phyloP scores from a whole-genome alignment of 2,113 vertebrate species.

The Gnathonemus echidnorhynchus region DNA sequence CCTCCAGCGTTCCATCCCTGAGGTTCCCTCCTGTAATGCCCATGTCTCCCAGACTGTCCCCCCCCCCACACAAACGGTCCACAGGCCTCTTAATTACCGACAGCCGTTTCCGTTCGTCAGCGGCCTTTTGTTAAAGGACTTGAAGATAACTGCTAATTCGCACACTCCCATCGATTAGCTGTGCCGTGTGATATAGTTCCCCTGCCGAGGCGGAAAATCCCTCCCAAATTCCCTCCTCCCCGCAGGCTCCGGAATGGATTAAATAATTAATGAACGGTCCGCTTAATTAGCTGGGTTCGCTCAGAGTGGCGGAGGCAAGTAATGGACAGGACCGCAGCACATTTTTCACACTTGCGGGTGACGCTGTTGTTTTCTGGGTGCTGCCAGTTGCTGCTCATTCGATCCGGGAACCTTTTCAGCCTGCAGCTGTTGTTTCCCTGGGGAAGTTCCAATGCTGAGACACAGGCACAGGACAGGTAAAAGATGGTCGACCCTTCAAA shows the following conservation, averaged over 20 bases:
- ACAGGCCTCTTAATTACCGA: slow-evolving; percentile 55
- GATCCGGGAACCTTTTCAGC: too few species aligned
- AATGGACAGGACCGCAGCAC: not conserved
- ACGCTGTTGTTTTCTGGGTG: not conserved
- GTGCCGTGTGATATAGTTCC: slow-evolving; percentile 49
- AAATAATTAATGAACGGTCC: slow-evolving; percentile 62
- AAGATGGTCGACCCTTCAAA: not conserved
- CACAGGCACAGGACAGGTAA: not conserved
- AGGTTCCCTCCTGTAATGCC: not conserved
- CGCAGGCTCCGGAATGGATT: slow-evolving; percentile 41
- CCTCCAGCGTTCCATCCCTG: not conserved
- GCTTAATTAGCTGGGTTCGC: slow-evolving; percentile 65
- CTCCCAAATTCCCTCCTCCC: not conserved
- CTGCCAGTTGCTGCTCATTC: not conserved
- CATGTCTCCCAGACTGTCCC: not conserved
- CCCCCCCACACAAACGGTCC: not conserved
- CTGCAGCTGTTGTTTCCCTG: not conserved
- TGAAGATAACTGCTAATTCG: slow-evolving; percentile 65
- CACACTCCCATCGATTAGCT: slow-evolving; percentile 54
- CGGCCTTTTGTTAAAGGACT: slow-evolving; percentile 53
- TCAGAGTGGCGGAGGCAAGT: slow-evolving; percentile 42
- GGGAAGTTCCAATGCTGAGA: not conserved
- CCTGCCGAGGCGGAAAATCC: slow-evolving; percentile 36
- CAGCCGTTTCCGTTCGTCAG: slow-evolving; percentile 56
- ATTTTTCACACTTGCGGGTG: not conserved